Evolutionary conservation across 2,797 vertebrate genomes (phyloP).

Genomic region (Buceros bicornis): DNA sequence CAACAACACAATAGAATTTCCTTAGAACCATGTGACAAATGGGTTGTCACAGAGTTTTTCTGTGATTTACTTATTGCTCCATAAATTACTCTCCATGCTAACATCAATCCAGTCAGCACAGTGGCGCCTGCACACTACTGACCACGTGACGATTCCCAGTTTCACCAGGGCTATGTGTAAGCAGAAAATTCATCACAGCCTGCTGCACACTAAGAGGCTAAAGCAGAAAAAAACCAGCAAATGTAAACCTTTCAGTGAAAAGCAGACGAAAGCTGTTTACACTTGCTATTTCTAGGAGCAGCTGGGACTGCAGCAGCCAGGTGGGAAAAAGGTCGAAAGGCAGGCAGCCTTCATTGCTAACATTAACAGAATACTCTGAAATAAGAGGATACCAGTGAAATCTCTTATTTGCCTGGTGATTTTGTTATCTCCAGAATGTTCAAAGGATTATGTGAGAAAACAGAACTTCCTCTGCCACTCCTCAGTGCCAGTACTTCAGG

Average conservation of each 20-base stretch:
- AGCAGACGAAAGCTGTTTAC: not conserved
- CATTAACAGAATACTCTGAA: not conserved
- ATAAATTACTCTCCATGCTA: slow-evolving; percentile 56
- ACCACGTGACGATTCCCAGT: slow-evolving; percentile 64
- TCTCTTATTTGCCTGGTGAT: not conserved
- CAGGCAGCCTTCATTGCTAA: not conserved
- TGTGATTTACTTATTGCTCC: slow-evolving; percentile 61
- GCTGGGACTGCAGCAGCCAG: not conserved
- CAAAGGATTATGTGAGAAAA: not conserved
- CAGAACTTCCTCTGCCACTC: not conserved
- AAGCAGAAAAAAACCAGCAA: not conserved
- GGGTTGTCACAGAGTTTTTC: slow-evolving; percentile 41
- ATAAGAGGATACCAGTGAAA: not conserved
- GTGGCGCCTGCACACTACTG: slow-evolving; percentile 41
- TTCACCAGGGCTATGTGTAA: not conserved
- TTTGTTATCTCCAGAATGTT: not conserved
- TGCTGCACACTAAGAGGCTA: not conserved
- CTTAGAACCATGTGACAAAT: slow-evolving; percentile 28
- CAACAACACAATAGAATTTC: not conserved
- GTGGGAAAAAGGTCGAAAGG: not conserved
- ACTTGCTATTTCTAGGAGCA: not conserved
- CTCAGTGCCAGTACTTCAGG: not conserved
- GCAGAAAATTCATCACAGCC: slow-evolving; percentile 71
- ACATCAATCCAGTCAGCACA: slow-evolving; percentile 26
- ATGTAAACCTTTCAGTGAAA: not conserved